Base-by-base conservation (phyloP, 2,113 vertebrate species). In the Grammomys surdaster region DNA sequence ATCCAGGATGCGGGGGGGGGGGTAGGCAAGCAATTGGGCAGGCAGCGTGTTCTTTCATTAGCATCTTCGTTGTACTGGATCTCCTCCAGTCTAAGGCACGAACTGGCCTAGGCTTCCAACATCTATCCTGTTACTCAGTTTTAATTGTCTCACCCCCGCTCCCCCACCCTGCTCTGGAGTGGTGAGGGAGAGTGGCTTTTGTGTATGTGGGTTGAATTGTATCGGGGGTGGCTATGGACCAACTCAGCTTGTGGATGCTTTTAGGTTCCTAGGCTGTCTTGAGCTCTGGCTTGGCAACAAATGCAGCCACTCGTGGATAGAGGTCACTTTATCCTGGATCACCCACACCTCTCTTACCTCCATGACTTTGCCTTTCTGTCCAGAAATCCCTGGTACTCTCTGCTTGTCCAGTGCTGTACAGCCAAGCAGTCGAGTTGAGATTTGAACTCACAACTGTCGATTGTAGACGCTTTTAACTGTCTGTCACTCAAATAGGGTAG, bases 31-130 rank as follows among this genome's bases (percentile, higher is more conserved):
- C 97, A 94, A 67, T 10, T 98, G 98, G 98, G 98, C 98, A 98
- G 97, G 96, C 95, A 90, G 97, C 97, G 36, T 97, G 93, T 97
- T 98, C 98, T 98, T 98, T 98, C 98, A 98, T 98, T 98, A 98
- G 98, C 97, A 95, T 89, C 96, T 95, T 97, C 93, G 93, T 98
- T 98, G 96, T 97, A 56, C 89, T 97, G 96, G 0, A 91, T 96
- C 97, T 97, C 92, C 36, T 70, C 17, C 16, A 94, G 97, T 96
- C 95, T 20, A 72, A 97, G 97, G 96, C 91, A 36, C 63, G 77
- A 92, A 46, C 95, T 69, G 90, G 87, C 70, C 95, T n/a, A n/a
- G 87, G 70, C 89, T 70, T 78, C 85, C 46, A 7, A 85, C 77
- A 60, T 89, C 89, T 91, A 81, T 92, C 82, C 94, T 91, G 87